phyloP scores from a whole-genome alignment of 2,113 vertebrate genomes.

The Gracilinanus agilis region DNA sequence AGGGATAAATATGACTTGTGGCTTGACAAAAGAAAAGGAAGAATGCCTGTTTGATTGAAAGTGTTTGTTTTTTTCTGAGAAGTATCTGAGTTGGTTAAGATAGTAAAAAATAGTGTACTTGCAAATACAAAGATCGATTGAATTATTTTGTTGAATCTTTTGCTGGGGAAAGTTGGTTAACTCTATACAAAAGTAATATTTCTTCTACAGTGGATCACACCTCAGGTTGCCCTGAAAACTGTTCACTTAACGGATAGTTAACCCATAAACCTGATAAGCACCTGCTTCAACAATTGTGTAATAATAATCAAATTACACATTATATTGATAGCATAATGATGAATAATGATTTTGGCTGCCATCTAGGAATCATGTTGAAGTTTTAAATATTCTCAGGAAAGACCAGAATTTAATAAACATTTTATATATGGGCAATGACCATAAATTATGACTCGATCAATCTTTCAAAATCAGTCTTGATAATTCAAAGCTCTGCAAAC shows the following conservation, averaged over 20 bases:
- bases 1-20: neutral
- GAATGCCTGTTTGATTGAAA: neutral
- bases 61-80: neutral
- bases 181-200: neutral
- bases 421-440: neutral
- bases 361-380: neutral
- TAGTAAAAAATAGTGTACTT: neutral
- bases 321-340: neutral
- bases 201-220: neutral
- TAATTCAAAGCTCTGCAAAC: neutral
- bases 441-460: neutral
- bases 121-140: neutral
- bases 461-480: neutral
- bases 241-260: neutral
- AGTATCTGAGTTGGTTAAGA: neutral
- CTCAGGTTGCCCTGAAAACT: neutral
- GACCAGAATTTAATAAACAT: neutral
- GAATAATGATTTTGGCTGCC: neutral
- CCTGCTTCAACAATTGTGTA: neutral
- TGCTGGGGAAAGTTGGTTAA: neutral
- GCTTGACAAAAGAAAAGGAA: neutral
- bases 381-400: neutral
- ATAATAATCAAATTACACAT: neutral
- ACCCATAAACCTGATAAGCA: neutral
- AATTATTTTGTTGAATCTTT: neutral